A percentile compares a stretch with the other conserved stretches of the same genome.
phyloP scores from a whole-genome alignment of 2,113 vertebrate species.

The Rattus norvegicus region DNA sequence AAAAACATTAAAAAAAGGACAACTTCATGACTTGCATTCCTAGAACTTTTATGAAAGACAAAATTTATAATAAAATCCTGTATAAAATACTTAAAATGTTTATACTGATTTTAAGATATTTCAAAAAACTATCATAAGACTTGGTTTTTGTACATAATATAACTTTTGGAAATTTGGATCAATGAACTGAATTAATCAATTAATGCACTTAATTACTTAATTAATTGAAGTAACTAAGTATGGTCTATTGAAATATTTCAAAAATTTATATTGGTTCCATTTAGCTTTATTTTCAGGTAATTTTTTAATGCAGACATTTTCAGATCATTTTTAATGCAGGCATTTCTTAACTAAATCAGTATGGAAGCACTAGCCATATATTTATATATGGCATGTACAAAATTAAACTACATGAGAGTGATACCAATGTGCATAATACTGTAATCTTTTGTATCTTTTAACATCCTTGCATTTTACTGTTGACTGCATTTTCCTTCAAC shows the following conservation, averaged over 20 bases:
- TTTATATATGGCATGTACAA: conserved; percentile 63
- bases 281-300: not conserved
- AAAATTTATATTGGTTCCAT: not conserved
- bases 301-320: not conserved
- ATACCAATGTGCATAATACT: conserved; percentile 22
- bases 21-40: not conserved
- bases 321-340: not conserved
- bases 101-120: conserved; percentile 45
- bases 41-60: conserved; percentile 57
- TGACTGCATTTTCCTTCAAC: conserved; percentile 59
- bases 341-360: not conserved
- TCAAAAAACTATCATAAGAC: not conserved
- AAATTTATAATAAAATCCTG: conserved; percentile 55
- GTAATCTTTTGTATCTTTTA: conserved; percentile 60
- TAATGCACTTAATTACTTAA: not conserved
- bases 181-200: not conserved
- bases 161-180: not conserved
- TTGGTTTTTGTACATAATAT: not conserved
- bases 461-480: conserved; percentile 42
- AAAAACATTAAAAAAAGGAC: conserved; percentile 29
- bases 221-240: not conserved
- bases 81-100: conserved; percentile 59
- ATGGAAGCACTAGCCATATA: not conserved
- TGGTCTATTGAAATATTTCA: not conserved
- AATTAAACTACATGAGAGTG: conserved; percentile 55